phyloP scores from a whole-genome alignment of 92 coral and sea anemone genomes.

The Epizoanthus fatuus region DNA sequence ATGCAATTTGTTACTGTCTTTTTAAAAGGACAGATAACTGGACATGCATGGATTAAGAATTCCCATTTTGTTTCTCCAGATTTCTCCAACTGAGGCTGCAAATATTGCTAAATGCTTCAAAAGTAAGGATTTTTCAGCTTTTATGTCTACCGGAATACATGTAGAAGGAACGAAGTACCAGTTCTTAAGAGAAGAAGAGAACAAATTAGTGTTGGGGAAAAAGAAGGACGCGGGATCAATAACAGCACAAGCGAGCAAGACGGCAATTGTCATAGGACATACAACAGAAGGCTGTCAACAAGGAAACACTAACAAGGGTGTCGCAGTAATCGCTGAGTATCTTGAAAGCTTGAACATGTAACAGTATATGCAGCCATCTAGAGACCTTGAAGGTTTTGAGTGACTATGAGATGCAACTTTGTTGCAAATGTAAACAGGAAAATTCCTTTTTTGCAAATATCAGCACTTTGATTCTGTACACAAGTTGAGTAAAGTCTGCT shows the following conservation, averaged over 20 bases:
- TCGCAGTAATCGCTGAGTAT: slow-evolving; percentile 77
- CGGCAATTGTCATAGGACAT: slow-evolving; percentile 72
- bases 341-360: slow-evolving; percentile 73
- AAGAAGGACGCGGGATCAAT: slow-evolving; percentile 58
- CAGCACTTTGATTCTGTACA: slow-evolving; percentile 27
- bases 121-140: slow-evolving; percentile 51
- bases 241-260: slow-evolving; percentile 70
- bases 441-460: slow-evolving; percentile 21
- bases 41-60: no score
- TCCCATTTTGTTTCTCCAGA: no score
- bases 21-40: no score
- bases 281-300: slow-evolving; percentile 72
- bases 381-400: slow-evolving; percentile 27
- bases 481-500: slow-evolving; percentile 5
- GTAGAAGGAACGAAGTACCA: slow-evolving; percentile 46
- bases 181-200: slow-evolving; percentile 73
- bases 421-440: slow-evolving; percentile 9
- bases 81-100: slow-evolving; percentile 22
- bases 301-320: slow-evolving; percentile 79
- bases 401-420: slow-evolving; percentile 3
- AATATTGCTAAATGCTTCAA: slow-evolving; percentile 68
- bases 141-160: slow-evolving; percentile 47
- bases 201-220: slow-evolving; percentile 62
- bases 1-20: no score
- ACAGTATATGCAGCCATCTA: background rate